Base-by-base conservation (phyloP, 2,888 invertebrate species). In the Agapostemon virescens region DNA sequence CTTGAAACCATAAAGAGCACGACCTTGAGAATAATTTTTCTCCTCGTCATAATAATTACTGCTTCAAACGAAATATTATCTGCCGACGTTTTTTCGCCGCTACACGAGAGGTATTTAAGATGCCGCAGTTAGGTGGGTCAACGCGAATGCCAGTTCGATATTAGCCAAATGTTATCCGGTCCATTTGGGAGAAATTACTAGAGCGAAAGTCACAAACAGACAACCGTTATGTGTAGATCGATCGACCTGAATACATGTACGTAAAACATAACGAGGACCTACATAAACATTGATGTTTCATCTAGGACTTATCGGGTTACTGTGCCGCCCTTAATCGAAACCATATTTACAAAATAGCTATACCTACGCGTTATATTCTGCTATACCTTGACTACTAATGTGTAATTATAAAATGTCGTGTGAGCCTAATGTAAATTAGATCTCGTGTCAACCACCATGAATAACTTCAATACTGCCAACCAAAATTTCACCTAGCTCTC, bases 171-270 rank as follows among this genome's bases (percentile, higher is more conserved):
- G 33, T 36, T 36, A 36, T n/a, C 63, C 13, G 63, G 33, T 63
- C 63, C 63, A 63, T 63, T 63, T 36, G 11, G 36, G 36, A 36
- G 63, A n/a, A 36, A 63, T 63, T 63, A 63, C 36, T 63, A 63
- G 63, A 63, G 63, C 63, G 63, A 63, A 63, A 63, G 63, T 63
- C 36, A n/a, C 63, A 36, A 63, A 36, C 36, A 36, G 63, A n/a
- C 36, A n/a, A 36, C 36, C 63, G 33, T 33, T 63, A 36, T 63
- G 63, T 13, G n/a, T n/a, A 4, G n/a, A 17, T 63, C 63, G 63
- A 36, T 63, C 13, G 63, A 63, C 63, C 63, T 33, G 30, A 61
- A 61, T 61, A 66, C 67, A 45, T 36, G 33, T 4, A 36, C n/a
- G 36, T 63, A 63, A 63, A 13, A 36, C 20, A 63, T 33, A 63